Evolutionary conservation across 2,113 vertebrate species (phyloP).

Genomic region (Mixornis gularis): DNA sequence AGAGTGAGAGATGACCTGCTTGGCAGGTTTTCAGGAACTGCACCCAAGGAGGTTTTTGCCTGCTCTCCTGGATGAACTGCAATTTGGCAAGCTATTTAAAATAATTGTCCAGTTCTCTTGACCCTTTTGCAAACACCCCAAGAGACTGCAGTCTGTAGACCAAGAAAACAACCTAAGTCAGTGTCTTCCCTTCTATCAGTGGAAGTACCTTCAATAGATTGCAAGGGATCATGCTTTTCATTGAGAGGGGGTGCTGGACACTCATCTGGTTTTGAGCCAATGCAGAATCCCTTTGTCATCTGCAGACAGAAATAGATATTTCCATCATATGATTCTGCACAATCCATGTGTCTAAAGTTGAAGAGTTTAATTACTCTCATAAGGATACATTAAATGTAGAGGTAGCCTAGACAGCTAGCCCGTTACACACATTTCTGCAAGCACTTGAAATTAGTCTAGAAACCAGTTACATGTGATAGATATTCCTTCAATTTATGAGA

Average conservation of each 20-base stretch:
- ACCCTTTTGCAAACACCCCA: not conserved
- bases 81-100: not conserved
- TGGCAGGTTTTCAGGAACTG: not conserved
- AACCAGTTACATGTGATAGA: not conserved
- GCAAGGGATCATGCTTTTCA: not conserved
- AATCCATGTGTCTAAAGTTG: not conserved
- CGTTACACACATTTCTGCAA: not conserved
- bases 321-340: not conserved
- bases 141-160: not conserved
- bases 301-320: not conserved
- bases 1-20: not conserved
- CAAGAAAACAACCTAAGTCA: not conserved
- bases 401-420: not conserved
- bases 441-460: not conserved
- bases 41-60: not conserved
- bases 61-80: not conserved
- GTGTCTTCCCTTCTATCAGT: not conserved
- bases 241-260: accelerated
- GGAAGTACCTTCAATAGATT: not conserved
- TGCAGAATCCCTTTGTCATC: accelerated
- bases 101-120: not conserved
- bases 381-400: not conserved
- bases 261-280: not conserved
- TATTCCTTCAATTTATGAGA: not conserved
- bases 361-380: not conserved